Evolutionary conservation across 2,113 vertebrate species (phyloP), one percentile per base, ranked within the genome.

Genomic region (Sarotherodon lohbergeri): DNA sequence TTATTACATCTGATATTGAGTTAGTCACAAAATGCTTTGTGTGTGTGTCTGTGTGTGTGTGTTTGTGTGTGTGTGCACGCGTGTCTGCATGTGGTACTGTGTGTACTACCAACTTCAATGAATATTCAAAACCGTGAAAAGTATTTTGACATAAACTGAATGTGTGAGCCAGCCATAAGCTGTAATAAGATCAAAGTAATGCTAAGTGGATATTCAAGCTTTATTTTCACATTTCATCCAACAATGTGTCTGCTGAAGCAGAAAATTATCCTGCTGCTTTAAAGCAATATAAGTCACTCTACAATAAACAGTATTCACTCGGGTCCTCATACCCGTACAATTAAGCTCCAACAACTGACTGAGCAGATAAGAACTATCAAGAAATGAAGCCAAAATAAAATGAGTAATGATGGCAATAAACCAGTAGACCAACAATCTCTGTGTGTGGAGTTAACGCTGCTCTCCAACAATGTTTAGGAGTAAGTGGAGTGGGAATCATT

Each of bases 121-220:
- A 93, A 94, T 94, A 95, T 95, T 94, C 93, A 94, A 92, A 95
- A 90, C 78, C 87, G 78, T 90, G 92, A 91, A 93, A 91, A 95
- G 91, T 91, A 93, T 93, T 95, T 90, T 91, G 93, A 96, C 95
- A 95, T 85, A 89, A 90, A 95, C 88, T 92, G 91, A 95, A 95
- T 90, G 90, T 79, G 57, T 86, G 93, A 93, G 94, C 89, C 87
- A 84, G 91, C 89, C 93, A 85, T 94, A 94, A 95, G 93, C 93
- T 90, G 87, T 94, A 96, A 96, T 94, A 92, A 96, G 94, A 96
- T 96, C 94, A 96, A 96, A 96, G 95, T 91, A 91, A 96, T 90
- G 91, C 91, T 95, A 96, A 96, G 94, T 96, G 94, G 94, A 96
- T 96, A 93, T 95, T 88, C 92, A 89, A 93, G 95, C 92, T 90